These are phyloP conservation scores for Chelonia mydas DNA, from an alignment of 2,797 vertebrate genomes.

Conservation along the genomic window DNA sequence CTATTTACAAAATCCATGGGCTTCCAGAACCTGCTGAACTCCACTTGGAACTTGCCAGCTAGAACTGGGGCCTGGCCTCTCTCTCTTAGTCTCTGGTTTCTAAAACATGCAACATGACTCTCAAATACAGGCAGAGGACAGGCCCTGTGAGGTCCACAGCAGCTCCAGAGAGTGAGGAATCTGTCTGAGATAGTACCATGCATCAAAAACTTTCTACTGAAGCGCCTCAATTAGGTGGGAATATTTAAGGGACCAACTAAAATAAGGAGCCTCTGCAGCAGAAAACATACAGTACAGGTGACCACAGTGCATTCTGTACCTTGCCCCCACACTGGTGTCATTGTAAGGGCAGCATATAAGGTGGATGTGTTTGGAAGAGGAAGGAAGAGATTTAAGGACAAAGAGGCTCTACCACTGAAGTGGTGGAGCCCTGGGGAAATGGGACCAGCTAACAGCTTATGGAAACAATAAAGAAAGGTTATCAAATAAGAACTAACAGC, in stretches of 20 bases:
- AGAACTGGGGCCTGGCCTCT: slow-evolving; percentile 41
- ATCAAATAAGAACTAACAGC: slow-evolving; percentile 24
- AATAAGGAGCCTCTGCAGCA: slow-evolving; percentile 62
- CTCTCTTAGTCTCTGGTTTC: slow-evolving; percentile 60
- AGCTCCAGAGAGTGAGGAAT: slow-evolving; percentile 43
- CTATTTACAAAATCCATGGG: slow-evolving; percentile 81
- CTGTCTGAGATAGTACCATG: slow-evolving; percentile 17
- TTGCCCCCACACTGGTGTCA: slow-evolving; percentile 12
- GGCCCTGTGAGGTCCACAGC: slow-evolving; percentile 29
- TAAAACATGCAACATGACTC: slow-evolving; percentile 56
- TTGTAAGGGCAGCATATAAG: slow-evolving; percentile 46
- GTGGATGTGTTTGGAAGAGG: slow-evolving; percentile 24
- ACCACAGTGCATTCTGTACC: slow-evolving; percentile 55
- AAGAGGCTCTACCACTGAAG: slow-evolving; percentile 18
- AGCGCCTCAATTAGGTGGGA: slow-evolving; percentile 43
- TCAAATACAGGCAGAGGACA: slow-evolving; percentile 30
- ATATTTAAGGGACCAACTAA: slow-evolving; percentile 72
- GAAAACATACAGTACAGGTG: slow-evolving; percentile 10
- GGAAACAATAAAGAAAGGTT: not conserved
- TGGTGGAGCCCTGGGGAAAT: not conserved
- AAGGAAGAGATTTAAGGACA: slow-evolving; percentile 31
- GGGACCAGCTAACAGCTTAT: not conserved
- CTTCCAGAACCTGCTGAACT: slow-evolving; percentile 68
- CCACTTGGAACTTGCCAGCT: slow-evolving; percentile 54
- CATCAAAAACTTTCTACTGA: slow-evolving; percentile 45